Percentiles rank a stretch among this genome's conserved stretches.
Conservation (phyloP, 92 coral and sea anemone genomes). For the Epizoanthus scotinus region DNA sequence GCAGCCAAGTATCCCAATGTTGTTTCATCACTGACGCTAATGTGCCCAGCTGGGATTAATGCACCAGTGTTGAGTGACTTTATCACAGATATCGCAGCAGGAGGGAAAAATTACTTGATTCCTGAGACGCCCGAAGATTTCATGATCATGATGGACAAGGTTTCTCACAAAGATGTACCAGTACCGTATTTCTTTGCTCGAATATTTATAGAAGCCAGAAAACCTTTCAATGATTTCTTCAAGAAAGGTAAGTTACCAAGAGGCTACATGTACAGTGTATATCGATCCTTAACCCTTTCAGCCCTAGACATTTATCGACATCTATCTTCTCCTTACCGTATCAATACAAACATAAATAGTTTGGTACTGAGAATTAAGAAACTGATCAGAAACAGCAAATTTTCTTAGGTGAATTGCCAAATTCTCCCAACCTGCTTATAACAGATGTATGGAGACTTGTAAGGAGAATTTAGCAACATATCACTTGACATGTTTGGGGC, state of each 20-base stretch:
- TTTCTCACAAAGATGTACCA: constrained; percentile 58
- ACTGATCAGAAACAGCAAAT: too few species aligned
- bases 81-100: constrained; percentile 54
- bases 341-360: too few species aligned
- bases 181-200: constrained; percentile 70
- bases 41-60: constrained; percentile 93
- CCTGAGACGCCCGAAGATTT: constrained; percentile 86
- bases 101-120: constrained; percentile 72
- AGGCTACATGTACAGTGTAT: background rate
- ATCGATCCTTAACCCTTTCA: too few species aligned
- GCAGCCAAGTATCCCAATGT: constrained; percentile 69
- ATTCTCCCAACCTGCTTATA: too few species aligned
- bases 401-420: too few species aligned
- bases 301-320: too few species aligned
- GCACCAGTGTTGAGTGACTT: constrained; percentile 84
- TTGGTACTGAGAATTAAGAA: too few species aligned
- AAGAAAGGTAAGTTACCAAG: constrained; percentile 72
- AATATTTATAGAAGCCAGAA: constrained; percentile 67
- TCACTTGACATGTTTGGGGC: too few species aligned
- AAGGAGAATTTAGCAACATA: too few species aligned
- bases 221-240: constrained; percentile 52
- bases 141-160: constrained; percentile 73
- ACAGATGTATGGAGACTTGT: too few species aligned
- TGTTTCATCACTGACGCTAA: constrained; percentile 71
- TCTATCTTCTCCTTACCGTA: too few species aligned